Evolutionary conservation across 2,113 vertebrate species (phyloP).

Genomic region (Puma concolor): DNA sequence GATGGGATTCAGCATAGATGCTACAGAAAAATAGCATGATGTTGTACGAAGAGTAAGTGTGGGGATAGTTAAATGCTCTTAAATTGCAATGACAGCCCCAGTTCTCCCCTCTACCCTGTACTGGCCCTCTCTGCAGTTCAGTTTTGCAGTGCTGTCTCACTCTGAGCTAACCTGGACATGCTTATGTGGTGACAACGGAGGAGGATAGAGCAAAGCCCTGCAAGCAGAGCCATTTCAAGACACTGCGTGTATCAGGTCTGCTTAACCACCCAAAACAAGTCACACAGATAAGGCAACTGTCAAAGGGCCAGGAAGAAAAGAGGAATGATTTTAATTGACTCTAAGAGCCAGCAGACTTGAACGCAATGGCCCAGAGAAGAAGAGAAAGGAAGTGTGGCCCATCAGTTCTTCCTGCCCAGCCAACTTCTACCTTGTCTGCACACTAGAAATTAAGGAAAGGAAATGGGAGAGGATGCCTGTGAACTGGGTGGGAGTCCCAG

Average conservation of each 20-base stretch:
- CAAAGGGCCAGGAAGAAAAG: background rate
- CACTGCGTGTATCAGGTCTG: background rate
- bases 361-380: background rate
- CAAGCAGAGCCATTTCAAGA: background rate
- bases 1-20: background rate
- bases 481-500: background rate
- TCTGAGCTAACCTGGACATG: background rate
- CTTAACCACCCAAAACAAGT: background rate
- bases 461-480: no score
- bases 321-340: background rate
- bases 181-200: background rate
- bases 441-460: background rate
- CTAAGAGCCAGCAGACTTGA: background rate
- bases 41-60: fast-evolving
- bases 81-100: background rate
- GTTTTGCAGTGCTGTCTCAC: background rate
- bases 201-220: background rate
- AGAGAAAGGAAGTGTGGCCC: background rate
- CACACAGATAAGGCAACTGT: background rate
- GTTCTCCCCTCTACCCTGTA: background rate
- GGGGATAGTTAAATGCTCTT: background rate
- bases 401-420: background rate
- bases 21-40: background rate
- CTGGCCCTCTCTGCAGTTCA: background rate
- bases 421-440: background rate